These are phyloP conservation scores for Stercorarius parasiticus DNA, from an alignment of 2,113 vertebrate species.

Conservation along the genomic window DNA sequence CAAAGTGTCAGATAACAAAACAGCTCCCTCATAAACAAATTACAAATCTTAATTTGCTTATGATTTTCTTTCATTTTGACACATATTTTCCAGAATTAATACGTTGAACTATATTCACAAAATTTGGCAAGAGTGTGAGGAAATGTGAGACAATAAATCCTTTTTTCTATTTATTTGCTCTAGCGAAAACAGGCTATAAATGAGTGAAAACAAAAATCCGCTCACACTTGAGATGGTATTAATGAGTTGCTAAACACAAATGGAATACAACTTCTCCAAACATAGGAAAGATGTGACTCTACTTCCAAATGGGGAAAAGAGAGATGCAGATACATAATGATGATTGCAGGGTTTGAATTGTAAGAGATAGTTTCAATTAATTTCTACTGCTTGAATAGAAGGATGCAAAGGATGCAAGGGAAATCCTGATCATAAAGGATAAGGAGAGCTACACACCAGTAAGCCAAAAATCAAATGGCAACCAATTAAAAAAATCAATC, in stretches of 20 bases:
- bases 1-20: not conserved
- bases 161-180: not conserved
- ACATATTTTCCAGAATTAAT: not conserved
- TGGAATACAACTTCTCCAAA: not conserved
- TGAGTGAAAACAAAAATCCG: not conserved
- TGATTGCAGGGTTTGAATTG: not conserved
- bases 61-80: not conserved
- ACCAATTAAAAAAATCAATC: not conserved
- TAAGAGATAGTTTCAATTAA: not conserved
- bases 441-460: not conserved
- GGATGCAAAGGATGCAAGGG: not conserved
- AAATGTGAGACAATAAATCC: not conserved
- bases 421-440: not conserved
- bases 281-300: not conserved
- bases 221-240: not conserved
- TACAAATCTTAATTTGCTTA: not conserved
- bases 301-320: not conserved
- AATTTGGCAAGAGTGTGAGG: not conserved
- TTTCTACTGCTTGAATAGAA: not conserved
- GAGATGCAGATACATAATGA: not conserved
- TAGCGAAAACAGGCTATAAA: not conserved
- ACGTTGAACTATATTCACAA: not conserved
- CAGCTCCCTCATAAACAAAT: not conserved
- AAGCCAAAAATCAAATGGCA: not conserved
- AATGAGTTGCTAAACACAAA: not conserved